phyloP scores from a whole-genome alignment of 1,140 invertebrate species.

The Leptinotarsa texana region DNA sequence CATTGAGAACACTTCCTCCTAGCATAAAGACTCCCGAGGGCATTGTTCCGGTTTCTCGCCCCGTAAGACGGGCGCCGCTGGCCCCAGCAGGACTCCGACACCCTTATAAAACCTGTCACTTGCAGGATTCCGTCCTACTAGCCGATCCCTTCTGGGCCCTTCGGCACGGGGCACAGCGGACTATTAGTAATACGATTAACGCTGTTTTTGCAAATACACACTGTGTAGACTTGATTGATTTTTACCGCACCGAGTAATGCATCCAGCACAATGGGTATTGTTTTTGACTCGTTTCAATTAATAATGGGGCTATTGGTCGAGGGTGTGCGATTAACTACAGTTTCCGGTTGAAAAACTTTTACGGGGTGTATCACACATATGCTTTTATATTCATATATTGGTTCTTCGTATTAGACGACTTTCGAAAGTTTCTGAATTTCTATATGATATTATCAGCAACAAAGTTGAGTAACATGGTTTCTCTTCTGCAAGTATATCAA shows the following conservation, averaged over 20 bases:
- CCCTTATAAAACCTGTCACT: slow-evolving; percentile 45
- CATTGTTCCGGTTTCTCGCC: slow-evolving; percentile 36
- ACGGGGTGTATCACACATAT: not conserved
- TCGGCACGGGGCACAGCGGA: slow-evolving; percentile 34
- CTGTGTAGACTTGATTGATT: slow-evolving; percentile 40
- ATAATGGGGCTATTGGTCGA: slow-evolving; percentile 32
- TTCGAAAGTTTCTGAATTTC: no score
- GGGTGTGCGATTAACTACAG: slow-evolving; percentile 7
- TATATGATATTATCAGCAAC: no score
- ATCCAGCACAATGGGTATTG: slow-evolving; percentile 37
- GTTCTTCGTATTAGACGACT: not conserved
- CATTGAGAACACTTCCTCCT: not conserved
- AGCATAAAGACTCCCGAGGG: slow-evolving; percentile 28
- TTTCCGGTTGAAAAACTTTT: slow-evolving; percentile 7
- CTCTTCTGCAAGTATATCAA: no score
- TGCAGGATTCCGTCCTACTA: slow-evolving; percentile 40
- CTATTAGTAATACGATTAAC: slow-evolving; percentile 48
- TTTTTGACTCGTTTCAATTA: slow-evolving; percentile 43
- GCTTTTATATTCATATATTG: not conserved
- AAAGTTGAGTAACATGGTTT: not conserved
- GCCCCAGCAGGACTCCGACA: slow-evolving; percentile 36
- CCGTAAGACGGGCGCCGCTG: slow-evolving; percentile 35
- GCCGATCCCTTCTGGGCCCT: slow-evolving; percentile 41
- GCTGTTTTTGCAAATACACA: slow-evolving; percentile 42
- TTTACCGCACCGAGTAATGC: slow-evolving; percentile 41